Evolutionary conservation across 2,888 invertebrate species (phyloP).

Genomic region (Dynastes hyllus): DNA sequence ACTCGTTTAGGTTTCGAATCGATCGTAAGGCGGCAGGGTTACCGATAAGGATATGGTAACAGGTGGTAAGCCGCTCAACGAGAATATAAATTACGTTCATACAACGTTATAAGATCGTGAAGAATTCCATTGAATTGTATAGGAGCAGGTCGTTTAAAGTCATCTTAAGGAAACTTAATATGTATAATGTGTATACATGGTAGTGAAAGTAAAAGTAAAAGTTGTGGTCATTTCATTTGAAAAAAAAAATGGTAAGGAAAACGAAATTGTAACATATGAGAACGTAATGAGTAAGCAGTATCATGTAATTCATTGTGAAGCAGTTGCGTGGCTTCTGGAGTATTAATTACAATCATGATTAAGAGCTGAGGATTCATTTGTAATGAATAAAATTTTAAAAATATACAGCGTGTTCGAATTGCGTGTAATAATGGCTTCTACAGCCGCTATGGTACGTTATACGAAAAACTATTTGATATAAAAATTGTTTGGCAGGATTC

Average conservation of each 20-base stretch:
- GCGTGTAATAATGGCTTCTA: too few species aligned
- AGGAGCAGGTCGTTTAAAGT: not conserved
- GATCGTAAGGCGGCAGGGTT: not conserved
- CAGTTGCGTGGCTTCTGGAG: not conserved
- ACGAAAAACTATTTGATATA: too few species aligned
- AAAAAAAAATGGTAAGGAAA: not conserved
- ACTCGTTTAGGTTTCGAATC: not conserved
- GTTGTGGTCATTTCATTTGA: not conserved
- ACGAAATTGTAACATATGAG: not conserved
- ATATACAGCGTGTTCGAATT: too few species aligned
- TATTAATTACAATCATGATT: not conserved
- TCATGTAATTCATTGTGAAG: not conserved
- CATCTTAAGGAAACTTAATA: conserved; percentile 7
- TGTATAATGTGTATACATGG: not conserved
- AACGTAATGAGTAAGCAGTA: not conserved
- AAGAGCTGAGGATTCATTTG: not conserved
- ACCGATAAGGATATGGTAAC: not conserved
- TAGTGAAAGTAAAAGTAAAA: conserved; percentile 7
- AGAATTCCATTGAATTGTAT: not conserved
- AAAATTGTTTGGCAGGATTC: too few species aligned
- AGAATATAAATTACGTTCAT: not conserved
- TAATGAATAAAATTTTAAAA: not conserved
- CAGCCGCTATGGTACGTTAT: too few species aligned
- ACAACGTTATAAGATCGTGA: not conserved
- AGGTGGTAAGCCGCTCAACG: not conserved